Evolutionary conservation across 2,797 vertebrate species (phyloP).

Genomic region (Neosilurus hyrtlii): DNA sequence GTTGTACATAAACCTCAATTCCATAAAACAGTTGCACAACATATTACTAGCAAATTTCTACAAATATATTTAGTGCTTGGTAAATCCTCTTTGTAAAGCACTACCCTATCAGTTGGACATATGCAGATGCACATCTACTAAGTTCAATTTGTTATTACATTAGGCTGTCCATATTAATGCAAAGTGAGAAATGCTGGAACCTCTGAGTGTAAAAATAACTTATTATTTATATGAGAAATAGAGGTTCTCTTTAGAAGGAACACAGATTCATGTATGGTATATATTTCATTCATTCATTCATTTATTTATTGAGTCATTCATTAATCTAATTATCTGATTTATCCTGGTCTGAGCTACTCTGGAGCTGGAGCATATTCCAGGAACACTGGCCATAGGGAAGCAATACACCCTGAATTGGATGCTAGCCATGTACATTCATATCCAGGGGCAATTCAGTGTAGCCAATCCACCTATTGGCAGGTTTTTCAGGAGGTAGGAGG

Average conservation of each 20-base stretch:
- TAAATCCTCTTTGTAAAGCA: slow-evolving; percentile 33
- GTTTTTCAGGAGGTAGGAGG: neutral
- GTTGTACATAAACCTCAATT: slow-evolving; percentile 30
- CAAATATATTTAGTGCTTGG: slow-evolving; percentile 34
- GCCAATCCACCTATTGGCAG: neutral
- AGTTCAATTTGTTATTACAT: slow-evolving; percentile 68
- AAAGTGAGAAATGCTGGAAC: slow-evolving; percentile 41
- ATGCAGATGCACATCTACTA: slow-evolving; percentile 67
- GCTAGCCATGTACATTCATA: neutral
- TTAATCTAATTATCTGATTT: neutral
- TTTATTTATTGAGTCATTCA: neutral
- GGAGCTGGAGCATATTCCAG: neutral
- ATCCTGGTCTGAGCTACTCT: neutral
- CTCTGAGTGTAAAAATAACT: slow-evolving; percentile 34
- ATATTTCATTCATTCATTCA: neutral
- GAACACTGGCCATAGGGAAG: neutral
- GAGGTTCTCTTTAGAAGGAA: neutral
- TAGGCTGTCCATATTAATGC: slow-evolving; percentile 65
- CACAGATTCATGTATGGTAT: neutral
- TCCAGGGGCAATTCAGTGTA: neutral
- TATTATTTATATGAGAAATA: slow-evolving; percentile 12
- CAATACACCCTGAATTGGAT: neutral
- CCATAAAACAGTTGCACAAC: slow-evolving; percentile 5
- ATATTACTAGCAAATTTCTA: slow-evolving; percentile 26
- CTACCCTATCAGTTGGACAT: slow-evolving; percentile 58